Conservation (phyloP, 2,888 invertebrate species). For the Acrobasis suavella region DNA sequence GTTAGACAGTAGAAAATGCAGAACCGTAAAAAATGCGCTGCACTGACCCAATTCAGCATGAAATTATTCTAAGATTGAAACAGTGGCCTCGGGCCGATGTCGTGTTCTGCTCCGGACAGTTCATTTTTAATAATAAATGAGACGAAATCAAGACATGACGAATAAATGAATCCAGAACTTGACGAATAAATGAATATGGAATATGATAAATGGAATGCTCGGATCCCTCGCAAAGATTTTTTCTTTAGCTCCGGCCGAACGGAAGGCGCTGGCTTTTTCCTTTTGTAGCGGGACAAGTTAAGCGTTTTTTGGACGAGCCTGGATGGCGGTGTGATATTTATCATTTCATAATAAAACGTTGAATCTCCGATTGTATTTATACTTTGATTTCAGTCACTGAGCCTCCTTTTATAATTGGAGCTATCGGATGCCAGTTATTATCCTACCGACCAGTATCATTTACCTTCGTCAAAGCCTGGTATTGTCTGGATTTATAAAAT, state of each 20-base stretch:
- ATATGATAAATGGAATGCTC: conserved; percentile 81
- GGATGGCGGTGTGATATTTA: conserved; percentile 76
- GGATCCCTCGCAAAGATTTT: conserved; percentile 81
- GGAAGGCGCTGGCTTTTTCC: conserved; percentile 82
- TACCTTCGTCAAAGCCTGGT: conserved; percentile 20
- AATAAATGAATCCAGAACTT: conserved; percentile 84
- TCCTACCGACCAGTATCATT: conserved; percentile 15
- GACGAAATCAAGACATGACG: conserved; percentile 83
- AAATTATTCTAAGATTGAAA: conserved; percentile 80
- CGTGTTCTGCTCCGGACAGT: conserved; percentile 79
- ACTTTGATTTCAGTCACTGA: conserved; percentile 58
- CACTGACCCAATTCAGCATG: conserved; percentile 70
- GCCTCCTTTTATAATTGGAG: conserved; percentile 28
- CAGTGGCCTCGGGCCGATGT: conserved; percentile 73
- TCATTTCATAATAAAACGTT: conserved; percentile 75
- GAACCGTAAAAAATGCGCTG: conserved; percentile 17
- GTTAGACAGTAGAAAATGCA: not conserved
- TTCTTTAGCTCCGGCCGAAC: conserved; percentile 80
- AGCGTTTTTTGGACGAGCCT: conserved; percentile 79
- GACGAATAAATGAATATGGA: conserved; percentile 84
- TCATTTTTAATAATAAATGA: conserved; percentile 84
- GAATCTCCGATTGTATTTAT: conserved; percentile 68
- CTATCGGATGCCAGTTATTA: conserved; percentile 20
- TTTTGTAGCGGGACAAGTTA: conserved; percentile 81
- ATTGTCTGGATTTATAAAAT: conserved; percentile 10